Conservation (phyloP, 2,888 invertebrate genomes). For the Calliphora vomitoria region DNA sequence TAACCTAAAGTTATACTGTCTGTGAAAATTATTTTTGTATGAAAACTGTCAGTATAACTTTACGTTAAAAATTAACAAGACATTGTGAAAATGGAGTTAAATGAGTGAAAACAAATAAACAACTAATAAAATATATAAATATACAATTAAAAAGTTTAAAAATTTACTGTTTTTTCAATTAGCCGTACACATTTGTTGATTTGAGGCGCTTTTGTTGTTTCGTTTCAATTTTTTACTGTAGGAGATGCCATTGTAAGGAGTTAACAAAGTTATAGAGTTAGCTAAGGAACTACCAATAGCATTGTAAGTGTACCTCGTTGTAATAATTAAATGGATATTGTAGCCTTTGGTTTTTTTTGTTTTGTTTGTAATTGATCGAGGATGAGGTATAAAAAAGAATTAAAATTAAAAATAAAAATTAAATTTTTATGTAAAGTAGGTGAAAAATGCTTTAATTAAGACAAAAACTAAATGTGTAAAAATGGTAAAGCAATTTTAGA, state of each 20-base stretch:
- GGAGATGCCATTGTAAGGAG: background rate
- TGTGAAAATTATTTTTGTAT: no score
- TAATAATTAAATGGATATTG: conserved; percentile 84
- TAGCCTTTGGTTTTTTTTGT: conserved; percentile 77
- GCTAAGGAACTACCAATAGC: conserved; percentile 65
- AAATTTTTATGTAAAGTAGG: background rate
- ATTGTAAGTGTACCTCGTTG: conserved; percentile 79
- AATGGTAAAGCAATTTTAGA: background rate
- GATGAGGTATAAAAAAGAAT: conserved; percentile 18
- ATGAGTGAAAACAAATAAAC: background rate
- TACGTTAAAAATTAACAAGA: no score
- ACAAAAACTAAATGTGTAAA: no score
- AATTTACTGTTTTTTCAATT: no score
- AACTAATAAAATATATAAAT: no score
- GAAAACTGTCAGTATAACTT: no score
- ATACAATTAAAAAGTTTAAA: no score
- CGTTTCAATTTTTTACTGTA: conserved; percentile 23
- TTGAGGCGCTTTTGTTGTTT: conserved; percentile 58
- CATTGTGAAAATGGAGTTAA: no score
- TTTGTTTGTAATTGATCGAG: background rate
- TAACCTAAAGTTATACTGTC: no score
- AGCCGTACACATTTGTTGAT: no score
- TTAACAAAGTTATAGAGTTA: background rate
- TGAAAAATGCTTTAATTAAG: background rate
- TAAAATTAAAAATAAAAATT: conserved; percentile 35